Evolutionary conservation across 2,113 vertebrate genomes (phyloP).

Genomic region (Laterallus jamaicensis): DNA sequence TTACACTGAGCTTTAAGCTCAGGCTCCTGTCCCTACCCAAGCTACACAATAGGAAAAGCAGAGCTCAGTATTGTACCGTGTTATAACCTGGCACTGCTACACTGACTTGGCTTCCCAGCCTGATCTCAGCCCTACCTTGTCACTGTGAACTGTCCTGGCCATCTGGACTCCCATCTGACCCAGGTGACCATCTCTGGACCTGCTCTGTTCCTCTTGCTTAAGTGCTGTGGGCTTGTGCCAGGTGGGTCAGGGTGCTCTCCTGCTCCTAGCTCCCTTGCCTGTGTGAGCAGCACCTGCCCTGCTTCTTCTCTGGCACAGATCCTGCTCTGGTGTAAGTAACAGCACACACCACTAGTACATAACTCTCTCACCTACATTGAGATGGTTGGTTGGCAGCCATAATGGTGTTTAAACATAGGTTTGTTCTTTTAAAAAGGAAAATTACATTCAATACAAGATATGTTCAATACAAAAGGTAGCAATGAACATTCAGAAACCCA

Average conservation of each 20-base stretch:
- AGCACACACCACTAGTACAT: not conserved
- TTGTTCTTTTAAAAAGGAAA: not conserved
- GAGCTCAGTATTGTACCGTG: rapidly evolving
- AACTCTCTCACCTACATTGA: not conserved
- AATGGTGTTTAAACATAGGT: not conserved
- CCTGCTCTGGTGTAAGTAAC: not conserved
- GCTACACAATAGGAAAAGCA: not conserved
- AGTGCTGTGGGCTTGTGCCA: rapidly evolving
- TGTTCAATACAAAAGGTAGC: not conserved
- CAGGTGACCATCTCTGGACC: rapidly evolving
- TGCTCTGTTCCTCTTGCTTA: not conserved
- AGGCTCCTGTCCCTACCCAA: not conserved
- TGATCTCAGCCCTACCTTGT: not conserved
- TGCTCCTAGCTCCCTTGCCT: not conserved
- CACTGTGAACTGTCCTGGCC: not conserved
- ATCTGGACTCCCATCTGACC: not conserved
- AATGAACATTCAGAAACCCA: not conserved
- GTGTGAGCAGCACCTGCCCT: not conserved
- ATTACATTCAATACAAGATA: not conserved
- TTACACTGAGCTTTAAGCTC: not conserved
- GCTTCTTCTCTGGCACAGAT: not conserved
- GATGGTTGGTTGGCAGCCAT: not conserved
- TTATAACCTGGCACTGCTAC: not conserved
- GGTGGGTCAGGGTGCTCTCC: not conserved
- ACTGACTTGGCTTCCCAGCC: not conserved